Evolutionary conservation across 1,140 invertebrate genomes (phyloP), one percentile per base, ranked within the genome.

Genomic region (Trichonephila inaurata): DNA sequence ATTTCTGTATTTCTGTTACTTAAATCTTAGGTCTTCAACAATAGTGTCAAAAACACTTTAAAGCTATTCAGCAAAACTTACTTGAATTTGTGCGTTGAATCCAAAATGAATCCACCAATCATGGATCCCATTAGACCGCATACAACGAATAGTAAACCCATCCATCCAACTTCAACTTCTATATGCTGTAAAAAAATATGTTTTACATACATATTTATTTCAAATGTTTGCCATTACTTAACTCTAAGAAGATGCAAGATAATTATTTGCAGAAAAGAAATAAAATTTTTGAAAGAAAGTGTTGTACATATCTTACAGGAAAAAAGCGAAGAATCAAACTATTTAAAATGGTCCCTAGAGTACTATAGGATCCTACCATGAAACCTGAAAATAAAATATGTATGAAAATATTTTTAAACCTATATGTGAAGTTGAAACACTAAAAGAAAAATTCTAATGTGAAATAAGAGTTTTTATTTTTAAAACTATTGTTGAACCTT

Each of bases 61-160:
- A 40, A 40, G 33, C 33, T 40, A 40, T 40, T 40, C 33, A 40
- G 33, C 33, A 12, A 51, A 51, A 98, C 99, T 96, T 97, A 97
- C 96, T 98, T 98, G 96, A 98, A 98, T 95, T 96, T 97, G 94
- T 97, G 97, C 1, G 97, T 98, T 95, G 97, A 98, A 95, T 99
- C 99, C 81, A 99, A 96, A 94, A 98, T 96, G 81, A 98, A 96
- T 0, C 99, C 99, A 95, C 98, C 98, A 1, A 98, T 96, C 18
- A 99, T 97, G 0, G 98, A 98, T 1, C 98, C 98, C 1, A 97
- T 94, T 97, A 99, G 98, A 62, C 99, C 99, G 8, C 98, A 97
- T 8, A 99, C 96, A 5, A 99, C 98, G 93, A 99, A 98, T 1
- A 97, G 97, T 18, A 99, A 96, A 1, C 99, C 99, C 94, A 99